Evolutionary conservation across 1,140 invertebrate genomes (phyloP).

Genomic region (Habropoda laboriosa): DNA sequence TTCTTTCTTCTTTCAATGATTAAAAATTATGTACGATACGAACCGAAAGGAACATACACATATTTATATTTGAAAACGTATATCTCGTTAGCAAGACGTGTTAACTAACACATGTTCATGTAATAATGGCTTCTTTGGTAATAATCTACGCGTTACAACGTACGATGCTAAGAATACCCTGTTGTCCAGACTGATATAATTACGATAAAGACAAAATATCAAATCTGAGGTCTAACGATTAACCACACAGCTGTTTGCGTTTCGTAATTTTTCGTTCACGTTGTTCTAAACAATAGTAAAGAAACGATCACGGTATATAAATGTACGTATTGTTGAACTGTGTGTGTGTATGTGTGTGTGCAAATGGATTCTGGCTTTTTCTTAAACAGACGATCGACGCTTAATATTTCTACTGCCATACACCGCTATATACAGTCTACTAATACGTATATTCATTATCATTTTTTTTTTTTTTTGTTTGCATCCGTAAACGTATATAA

Average conservation of each 20-base stretch:
- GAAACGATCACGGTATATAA: neutral
- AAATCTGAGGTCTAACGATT: constrained; percentile 17
- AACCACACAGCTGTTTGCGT: neutral
- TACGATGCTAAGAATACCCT: constrained; percentile 64
- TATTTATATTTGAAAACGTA: neutral
- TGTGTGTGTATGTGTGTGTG: no score
- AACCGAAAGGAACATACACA: neutral
- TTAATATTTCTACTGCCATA: constrained; percentile 59
- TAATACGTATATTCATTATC: constrained; percentile 61
- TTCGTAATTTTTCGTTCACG: neutral
- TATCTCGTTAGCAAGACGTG: neutral
- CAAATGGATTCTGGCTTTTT: constrained; percentile 49
- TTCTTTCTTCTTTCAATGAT: neutral
- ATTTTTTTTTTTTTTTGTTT: no score
- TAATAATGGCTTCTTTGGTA: constrained; percentile 26
- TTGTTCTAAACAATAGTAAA: neutral
- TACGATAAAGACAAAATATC: constrained; percentile 34
- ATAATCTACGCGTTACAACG: constrained; percentile 23
- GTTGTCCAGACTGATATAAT: constrained; percentile 65
- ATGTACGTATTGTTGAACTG: neutral
- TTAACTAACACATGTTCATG: neutral
- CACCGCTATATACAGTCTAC: constrained; percentile 67
- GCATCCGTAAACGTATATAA: constrained; percentile 58
- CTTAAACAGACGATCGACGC: constrained; percentile 68
- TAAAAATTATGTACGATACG: neutral